Base-by-base conservation (phyloP, 2,888 invertebrate genomes). In the Drosophila atripex region DNA sequence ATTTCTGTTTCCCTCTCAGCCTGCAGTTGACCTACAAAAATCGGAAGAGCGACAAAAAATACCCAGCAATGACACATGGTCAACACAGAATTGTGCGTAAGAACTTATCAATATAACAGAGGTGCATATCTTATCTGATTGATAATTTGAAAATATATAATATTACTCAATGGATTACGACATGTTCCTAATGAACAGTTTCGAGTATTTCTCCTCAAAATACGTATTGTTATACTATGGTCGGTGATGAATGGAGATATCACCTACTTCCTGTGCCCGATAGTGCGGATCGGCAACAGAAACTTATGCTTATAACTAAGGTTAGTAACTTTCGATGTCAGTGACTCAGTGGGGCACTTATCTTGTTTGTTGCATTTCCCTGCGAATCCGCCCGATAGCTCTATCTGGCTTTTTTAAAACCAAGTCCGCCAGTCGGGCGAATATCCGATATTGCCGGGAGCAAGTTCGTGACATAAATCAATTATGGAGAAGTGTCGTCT, bases 401-500 rank as follows among this genome's bases (percentile, higher is more conserved):
- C 12, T 54, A 64, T 64, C 45, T 41, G 12, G 4, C 38, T 38
- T 7, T 47, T 6, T 32, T 32, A 23, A 30, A 32, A 5, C 11
- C 46, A 21, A 5, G 21, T 38, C 16, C 9, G 41, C 5, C 32
- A 4, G 14, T 25, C 28, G 56, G n/a, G 12, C 25, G 23, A 18
- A 28, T 53, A 30, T 30, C 43, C 45, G 14, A 18, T 30, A 60
- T 61, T 28, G 63, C 46, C 46, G 32, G 68, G 41, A 43, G 56
- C 70, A 68, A 75, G 68, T 79, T 80, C 80, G 80, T 82, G 80
- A 74, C 77, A 74, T 70, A 71, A 71, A 73, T 78, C 76, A 75
- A 73, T 83, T 86, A 80, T 82, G 79, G 83, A 57, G 69, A 58
- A 74, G 63, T 56, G 41, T 57, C 49, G 56, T 25, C 53, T 32